phyloP scores from a whole-genome alignment of 2,113 vertebrate species.

The Litocranius walleri region DNA sequence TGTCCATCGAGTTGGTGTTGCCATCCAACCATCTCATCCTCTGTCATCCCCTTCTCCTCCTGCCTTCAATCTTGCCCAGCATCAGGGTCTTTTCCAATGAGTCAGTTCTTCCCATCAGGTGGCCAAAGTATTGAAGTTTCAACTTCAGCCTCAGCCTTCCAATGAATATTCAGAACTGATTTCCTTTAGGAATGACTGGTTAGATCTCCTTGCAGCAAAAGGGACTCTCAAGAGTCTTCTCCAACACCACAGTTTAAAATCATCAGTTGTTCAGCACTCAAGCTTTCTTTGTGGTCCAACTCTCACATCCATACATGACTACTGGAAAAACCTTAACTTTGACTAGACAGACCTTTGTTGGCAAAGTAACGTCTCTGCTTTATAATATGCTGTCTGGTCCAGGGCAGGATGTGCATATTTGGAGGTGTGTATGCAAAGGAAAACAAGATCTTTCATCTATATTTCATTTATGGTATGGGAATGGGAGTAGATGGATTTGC shows the following conservation, averaged over 20 bases:
- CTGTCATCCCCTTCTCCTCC: neutral
- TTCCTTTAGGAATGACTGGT: neutral
- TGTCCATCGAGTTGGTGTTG: neutral
- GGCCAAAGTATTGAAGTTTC: neutral
- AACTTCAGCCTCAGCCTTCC: neutral
- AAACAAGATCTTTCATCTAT: neutral
- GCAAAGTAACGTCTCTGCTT: neutral
- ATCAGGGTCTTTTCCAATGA: neutral
- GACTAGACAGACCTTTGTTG: neutral
- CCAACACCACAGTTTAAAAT: neutral
- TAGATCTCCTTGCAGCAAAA: neutral
- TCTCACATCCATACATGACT: neutral
- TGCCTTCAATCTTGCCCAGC: neutral
- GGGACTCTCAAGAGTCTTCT: neutral
- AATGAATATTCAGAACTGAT: neutral
- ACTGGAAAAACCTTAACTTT: neutral
- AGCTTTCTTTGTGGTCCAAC: neutral
- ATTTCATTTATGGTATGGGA: neutral
- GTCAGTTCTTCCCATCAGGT: neutral
- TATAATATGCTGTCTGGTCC: neutral
- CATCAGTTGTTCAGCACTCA: neutral
- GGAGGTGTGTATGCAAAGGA: neutral
- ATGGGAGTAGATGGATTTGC: neutral
- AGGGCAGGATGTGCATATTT: neutral
- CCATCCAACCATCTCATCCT: neutral